Evolutionary conservation across 2,113 vertebrate genomes (phyloP), one percentile per base, ranked within the genome.

Genomic region (Ameiurus melas): DNA sequence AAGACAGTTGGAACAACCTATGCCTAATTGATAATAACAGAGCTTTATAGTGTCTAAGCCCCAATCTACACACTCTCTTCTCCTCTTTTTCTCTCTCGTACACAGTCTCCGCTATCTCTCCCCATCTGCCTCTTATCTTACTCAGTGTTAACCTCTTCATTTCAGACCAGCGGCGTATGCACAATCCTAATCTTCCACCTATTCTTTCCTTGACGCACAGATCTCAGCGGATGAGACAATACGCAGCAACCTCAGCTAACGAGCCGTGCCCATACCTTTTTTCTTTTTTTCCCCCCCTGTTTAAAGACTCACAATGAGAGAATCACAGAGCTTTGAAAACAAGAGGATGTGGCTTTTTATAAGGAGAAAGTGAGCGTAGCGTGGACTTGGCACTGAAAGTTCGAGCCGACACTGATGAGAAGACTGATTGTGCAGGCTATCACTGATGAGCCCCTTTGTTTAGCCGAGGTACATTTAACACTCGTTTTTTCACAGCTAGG

Each of bases 121-220:
- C 93, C 92, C 93, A 95, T 95, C 94, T 93, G 90, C 86, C 89
- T 90, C 92, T 95, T 94, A 94, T 94, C 94, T 93, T 75, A 14
- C 89, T 78, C 78, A 83, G 92, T 91, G 87, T 92, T 92, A 95
- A 94, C 94, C 94, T 95, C 95, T 95, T 94, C 93, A 95, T 95
- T 95, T 95, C 94, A 93, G 92, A 94, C 94, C 95, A 95, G 95
- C 94, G 94, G 94, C 93, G 92, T 91, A 87, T 91, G n/a, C 90
- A 9, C 75, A 91, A 95, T 96, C 87, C 88, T 93, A 95, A 95
- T 95, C 95, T 92, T 90, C 94, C 92, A 94, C 95, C 94, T 93
- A 94, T 95, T 95, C 94, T 91, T 92, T 92, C 91, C 93, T 93
- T 33, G 58, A 95, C 93, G 95, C 94, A 91, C 93, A 93, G 87